A percentile compares a stretch with the other conserved stretches of the same genome.
phyloP scores from a whole-genome alignment of 2,113 vertebrate species.

The Scomber japonicus region DNA sequence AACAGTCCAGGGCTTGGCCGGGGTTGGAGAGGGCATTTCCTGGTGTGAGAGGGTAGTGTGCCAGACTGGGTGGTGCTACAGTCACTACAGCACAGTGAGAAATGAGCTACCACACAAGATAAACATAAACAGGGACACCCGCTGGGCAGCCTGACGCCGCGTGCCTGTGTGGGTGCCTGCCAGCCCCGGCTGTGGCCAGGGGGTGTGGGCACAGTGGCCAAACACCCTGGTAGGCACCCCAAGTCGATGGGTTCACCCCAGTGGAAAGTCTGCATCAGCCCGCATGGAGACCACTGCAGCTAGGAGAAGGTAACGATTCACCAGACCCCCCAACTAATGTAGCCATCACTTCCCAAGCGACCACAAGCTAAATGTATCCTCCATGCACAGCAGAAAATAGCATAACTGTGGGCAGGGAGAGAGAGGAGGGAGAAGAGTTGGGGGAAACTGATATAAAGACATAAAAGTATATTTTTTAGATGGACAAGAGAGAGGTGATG shows the following conservation, averaged over 20 bases:
- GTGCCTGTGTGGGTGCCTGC: conserved; percentile 73
- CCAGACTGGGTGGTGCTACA: conserved; percentile 50
- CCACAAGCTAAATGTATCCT: conserved; percentile 83
- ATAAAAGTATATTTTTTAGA: conserved; percentile 39
- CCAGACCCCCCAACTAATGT: conserved; percentile 63
- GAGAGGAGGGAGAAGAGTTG: not conserved
- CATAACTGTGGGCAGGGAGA: conserved; percentile 60
- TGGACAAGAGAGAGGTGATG: conserved; percentile 33
- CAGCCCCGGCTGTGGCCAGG: conserved; percentile 66
- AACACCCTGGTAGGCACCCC: conserved; percentile 50
- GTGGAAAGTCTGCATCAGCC: conserved; percentile 82
- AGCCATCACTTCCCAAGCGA: conserved; percentile 73
- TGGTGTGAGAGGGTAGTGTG: conserved; percentile 20
- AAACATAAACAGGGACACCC: conserved; percentile 77
- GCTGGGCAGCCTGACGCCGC: conserved; percentile 72
- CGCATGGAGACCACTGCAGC: conserved; percentile 51
- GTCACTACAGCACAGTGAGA: conserved; percentile 52
- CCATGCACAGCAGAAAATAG: conserved; percentile 71
- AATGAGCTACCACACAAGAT: conserved; percentile 67
- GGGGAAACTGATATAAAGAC: conserved; percentile 35
- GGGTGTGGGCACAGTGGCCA: conserved; percentile 34
- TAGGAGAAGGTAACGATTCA: conserved; percentile 67
- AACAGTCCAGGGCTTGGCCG: conserved; percentile 30
- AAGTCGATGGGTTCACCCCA: conserved; percentile 67
- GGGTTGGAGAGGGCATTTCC: conserved; percentile 36